Conservation (phyloP, 2,888 invertebrate genomes). For the Tiliacea aurago region DNA sequence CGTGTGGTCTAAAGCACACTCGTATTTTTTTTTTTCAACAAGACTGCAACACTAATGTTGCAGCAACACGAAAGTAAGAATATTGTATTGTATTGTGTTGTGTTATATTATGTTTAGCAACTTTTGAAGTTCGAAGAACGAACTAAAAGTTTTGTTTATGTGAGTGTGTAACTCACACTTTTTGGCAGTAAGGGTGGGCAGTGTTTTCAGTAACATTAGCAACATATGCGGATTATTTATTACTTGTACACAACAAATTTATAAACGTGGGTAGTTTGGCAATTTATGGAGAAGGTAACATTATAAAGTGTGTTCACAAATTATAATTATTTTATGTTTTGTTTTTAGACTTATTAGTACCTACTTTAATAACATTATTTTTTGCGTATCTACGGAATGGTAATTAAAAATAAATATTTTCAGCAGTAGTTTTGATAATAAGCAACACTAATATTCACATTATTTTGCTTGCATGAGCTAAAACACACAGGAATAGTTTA, state of each 20-base stretch:
- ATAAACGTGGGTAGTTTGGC: slow-evolving; percentile 54
- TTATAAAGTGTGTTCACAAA: slow-evolving; percentile 4
- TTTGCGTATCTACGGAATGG: background rate
- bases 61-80: background rate
- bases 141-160: slow-evolving; percentile 43
- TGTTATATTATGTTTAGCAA: background rate
- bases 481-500: slow-evolving; percentile 18
- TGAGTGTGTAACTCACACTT: slow-evolving; percentile 28
- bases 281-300: slow-evolving; percentile 51
- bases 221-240: slow-evolving; percentile 58
- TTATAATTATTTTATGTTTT: slow-evolving; percentile 13
- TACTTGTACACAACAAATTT: slow-evolving; percentile 53
- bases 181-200: slow-evolving; percentile 45
- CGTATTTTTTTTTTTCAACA: background rate
- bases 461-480: slow-evolving; percentile 4
- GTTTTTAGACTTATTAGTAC: background rate
- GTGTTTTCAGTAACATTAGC: slow-evolving; percentile 55
- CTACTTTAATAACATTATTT: background rate
- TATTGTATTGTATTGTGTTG: background rate
- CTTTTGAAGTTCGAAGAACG: background rate
- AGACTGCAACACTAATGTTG: background rate
- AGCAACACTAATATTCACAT: background rate
- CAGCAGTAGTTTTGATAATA: background rate
- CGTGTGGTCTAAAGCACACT: no score
- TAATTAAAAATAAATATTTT: background rate